Evolutionary conservation across 2,888 invertebrate species (phyloP), one percentile per base, ranked within the genome.

Genomic region (Perizoma flavofasciatum): DNA sequence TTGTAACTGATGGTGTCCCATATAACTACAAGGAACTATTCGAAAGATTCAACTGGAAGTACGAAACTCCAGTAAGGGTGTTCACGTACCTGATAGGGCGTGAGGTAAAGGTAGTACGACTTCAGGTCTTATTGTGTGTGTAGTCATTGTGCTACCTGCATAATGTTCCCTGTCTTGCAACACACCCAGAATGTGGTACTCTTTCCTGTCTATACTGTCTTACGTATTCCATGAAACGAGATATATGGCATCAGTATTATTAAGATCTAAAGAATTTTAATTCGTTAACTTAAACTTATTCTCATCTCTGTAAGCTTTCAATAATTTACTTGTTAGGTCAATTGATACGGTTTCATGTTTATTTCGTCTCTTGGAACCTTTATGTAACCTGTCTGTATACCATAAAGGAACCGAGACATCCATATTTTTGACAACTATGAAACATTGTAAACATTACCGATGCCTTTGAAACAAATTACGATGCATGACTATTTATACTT

Each of bases 61-160:
- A 91, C 67, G 95, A 95, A 57, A 96, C 96, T 89, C 96, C 98
- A 75, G 98, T 99, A 50, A 94, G 99, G 70, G 96, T 99, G 67
- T 99, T 99, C 92, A 99, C 99, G 44, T 99, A 98, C 93, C 94
- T 99, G 78, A 98, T 99, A 89, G 99, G 99, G 68, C 94, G 97
- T 82, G 97, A 98, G 92, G 92, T 92, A 91, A 91, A 90, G 95
- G 95, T 76, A 91, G 90, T 91, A 92, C 89, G 89, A 90, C 85
- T 89, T 86, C 91, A 88, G 88, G 91, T 90, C 85, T 88, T 91
- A 91, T 88, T 91, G 92, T 87, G 89, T 91, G 89, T 89, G 89
- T 92, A 91, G 88, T 85, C 91, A 88, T 90, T 92, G 92, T 90
- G 91, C 89, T 86, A 84, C 86, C 89, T 85, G 90, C 90, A 91